These are phyloP conservation scores for Nannospalax galili DNA, from an alignment of 2,113 vertebrate species.

Conservation along the genomic window DNA sequence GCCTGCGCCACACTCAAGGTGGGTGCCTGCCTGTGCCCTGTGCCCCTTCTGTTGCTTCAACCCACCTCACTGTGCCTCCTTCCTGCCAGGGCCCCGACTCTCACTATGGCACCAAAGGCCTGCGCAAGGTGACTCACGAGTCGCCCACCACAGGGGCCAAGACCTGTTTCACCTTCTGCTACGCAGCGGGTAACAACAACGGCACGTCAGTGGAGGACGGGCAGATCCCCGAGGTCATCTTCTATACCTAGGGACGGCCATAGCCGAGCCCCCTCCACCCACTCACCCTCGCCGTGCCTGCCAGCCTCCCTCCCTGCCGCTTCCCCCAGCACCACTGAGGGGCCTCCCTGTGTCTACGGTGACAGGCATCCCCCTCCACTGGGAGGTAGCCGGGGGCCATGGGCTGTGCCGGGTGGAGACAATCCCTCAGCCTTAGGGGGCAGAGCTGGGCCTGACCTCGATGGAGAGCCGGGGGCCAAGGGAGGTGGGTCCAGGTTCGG, in stretches of 20 bases:
- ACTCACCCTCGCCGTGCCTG: neutral
- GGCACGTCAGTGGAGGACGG: conserved; percentile 98
- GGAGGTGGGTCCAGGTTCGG: neutral
- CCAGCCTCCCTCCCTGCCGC: neutral
- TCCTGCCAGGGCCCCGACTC: conserved; percentile 93
- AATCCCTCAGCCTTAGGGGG: neutral
- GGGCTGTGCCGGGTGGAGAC: neutral
- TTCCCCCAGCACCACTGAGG: neutral
- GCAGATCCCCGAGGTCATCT: conserved; percentile 98
- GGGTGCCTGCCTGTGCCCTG: neutral
- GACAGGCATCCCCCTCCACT: neutral
- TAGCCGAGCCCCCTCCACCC: neutral
- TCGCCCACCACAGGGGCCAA: conserved; percentile 95
- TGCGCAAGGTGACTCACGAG: conserved; percentile 97
- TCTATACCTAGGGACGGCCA: conserved; percentile 93
- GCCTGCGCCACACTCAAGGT: conserved; percentile 98
- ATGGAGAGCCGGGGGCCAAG: neutral
- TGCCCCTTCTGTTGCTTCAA: too few relatives aligned
- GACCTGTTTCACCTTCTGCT: conserved; percentile 98
- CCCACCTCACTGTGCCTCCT: neutral
- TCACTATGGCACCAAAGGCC: conserved; percentile 98
- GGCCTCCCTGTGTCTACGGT: neutral
- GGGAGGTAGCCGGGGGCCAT: neutral
- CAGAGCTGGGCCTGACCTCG: neutral
- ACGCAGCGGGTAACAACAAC: conserved; percentile 98